These are phyloP conservation scores for Styela plicata DNA, from an alignment of 23 tunicate species.

Conservation along the genomic window DNA sequence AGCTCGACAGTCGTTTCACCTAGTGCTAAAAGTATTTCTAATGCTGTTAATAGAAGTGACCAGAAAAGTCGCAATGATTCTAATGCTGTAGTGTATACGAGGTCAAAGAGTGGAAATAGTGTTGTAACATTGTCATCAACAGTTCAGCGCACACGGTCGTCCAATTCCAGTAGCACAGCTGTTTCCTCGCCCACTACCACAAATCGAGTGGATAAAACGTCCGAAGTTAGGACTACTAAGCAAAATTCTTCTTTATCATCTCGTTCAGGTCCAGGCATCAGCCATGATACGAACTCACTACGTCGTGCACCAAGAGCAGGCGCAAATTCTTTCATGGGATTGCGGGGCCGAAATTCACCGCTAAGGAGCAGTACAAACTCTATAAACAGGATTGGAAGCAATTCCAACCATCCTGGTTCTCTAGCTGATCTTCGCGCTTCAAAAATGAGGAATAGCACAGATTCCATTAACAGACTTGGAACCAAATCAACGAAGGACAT, in stretches of 20 bases:
- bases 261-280: neutral
- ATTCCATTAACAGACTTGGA: neutral
- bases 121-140: neutral
- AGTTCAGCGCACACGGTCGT: neutral
- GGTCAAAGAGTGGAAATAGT: neutral
- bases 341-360: neutral
- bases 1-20: no score
- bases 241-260: neutral
- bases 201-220: neutral
- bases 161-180: neutral
- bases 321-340: neutral
- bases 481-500: neutral
- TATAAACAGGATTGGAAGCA: neutral
- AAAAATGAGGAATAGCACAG: neutral
- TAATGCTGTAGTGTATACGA: no score
- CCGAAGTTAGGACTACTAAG: neutral
- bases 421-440: no score
- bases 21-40: neutral
- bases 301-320: neutral
- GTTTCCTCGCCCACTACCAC: neutral
- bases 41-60: neutral
- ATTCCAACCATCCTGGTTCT: no score
- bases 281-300: neutral
- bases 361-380: neutral
- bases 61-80: no score